These are phyloP conservation scores for Sternarchorhynchus goeldii DNA, from an alignment of 2,797 vertebrate species.

Conservation along the genomic window DNA sequence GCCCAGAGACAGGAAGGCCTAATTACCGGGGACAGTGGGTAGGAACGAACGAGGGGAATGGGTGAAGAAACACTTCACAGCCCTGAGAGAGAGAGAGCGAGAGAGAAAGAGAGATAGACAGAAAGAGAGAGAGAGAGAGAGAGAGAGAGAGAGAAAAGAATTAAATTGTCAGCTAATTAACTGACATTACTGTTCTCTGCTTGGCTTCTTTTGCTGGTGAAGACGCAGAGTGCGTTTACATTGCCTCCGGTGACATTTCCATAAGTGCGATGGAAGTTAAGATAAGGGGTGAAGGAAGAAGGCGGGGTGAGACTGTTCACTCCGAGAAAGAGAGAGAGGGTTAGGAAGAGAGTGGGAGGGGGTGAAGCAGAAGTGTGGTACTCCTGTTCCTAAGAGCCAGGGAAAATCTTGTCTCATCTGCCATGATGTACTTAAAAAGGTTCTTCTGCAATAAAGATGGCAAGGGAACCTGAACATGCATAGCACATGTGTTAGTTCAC, in stretches of 20 bases:
- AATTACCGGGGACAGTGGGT: conserved; percentile 55
- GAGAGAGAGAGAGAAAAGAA: conserved; percentile 23
- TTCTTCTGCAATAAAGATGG: not conserved
- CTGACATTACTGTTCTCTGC: conserved; percentile 43
- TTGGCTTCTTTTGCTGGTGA: conserved; percentile 15
- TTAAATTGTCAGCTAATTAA: conserved; percentile 52
- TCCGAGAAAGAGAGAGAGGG: not conserved
- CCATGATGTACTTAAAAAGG: not conserved
- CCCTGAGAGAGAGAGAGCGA: conserved; percentile 3
- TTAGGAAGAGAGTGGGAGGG: conserved; percentile 1
- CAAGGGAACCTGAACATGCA: not conserved
- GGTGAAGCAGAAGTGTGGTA: not conserved
- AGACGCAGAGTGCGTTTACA: conserved; percentile 9
- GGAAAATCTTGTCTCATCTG: conserved; percentile 11
- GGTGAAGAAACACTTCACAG: conserved; percentile 43
- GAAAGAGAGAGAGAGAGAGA: not conserved
- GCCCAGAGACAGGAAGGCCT: conserved; percentile 52
- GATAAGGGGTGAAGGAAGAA: conserved; percentile 6
- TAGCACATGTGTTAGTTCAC: too few species aligned
- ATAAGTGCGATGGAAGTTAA: conserved; percentile 34
- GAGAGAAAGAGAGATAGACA: conserved; percentile 18
- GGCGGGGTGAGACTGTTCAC: not conserved
- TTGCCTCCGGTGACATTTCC: conserved; percentile 44
- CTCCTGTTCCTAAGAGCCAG: not conserved
- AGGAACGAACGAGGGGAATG: conserved; percentile 22